Evolutionary conservation across 2,113 vertebrate genomes (phyloP).

Genomic region (Calidris pugnax): DNA sequence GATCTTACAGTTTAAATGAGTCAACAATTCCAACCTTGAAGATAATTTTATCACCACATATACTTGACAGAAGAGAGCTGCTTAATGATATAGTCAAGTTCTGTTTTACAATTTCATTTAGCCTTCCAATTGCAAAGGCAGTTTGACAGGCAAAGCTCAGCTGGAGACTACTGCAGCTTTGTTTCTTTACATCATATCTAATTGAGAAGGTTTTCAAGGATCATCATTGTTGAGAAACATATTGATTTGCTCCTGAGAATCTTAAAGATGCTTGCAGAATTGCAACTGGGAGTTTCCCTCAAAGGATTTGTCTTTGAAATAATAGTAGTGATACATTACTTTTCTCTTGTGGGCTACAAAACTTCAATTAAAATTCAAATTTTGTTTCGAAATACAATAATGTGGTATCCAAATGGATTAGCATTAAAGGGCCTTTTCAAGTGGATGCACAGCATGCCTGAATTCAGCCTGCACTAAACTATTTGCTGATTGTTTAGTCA

Average conservation of each 20-base stretch:
- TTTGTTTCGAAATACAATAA: background rate
- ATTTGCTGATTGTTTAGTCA: background rate
- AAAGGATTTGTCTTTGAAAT: slow-evolving; percentile 1
- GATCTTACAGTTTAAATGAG: background rate
- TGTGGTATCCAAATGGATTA: background rate
- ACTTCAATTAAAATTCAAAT: slow-evolving; percentile 22
- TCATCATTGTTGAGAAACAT: background rate
- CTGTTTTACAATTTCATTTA: background rate
- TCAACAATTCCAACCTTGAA: background rate
- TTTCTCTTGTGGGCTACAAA: background rate
- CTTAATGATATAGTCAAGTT: background rate
- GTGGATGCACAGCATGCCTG: background rate
- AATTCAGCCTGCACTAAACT: background rate
- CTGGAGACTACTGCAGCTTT: background rate
- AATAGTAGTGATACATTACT: background rate
- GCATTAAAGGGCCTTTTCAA: background rate
- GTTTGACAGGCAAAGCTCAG: background rate
- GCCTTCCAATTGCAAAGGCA: background rate
- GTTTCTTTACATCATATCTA: background rate
- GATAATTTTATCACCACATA: background rate
- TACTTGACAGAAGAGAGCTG: background rate
- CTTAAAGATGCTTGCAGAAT: slow-evolving; percentile 17
- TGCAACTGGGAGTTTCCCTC: background rate
- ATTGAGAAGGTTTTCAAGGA: slow-evolving; percentile 16
- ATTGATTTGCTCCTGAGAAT: slow-evolving; percentile 31